Conservation (phyloP, 1,140 invertebrate genomes). For the Megalopta genalis region DNA sequence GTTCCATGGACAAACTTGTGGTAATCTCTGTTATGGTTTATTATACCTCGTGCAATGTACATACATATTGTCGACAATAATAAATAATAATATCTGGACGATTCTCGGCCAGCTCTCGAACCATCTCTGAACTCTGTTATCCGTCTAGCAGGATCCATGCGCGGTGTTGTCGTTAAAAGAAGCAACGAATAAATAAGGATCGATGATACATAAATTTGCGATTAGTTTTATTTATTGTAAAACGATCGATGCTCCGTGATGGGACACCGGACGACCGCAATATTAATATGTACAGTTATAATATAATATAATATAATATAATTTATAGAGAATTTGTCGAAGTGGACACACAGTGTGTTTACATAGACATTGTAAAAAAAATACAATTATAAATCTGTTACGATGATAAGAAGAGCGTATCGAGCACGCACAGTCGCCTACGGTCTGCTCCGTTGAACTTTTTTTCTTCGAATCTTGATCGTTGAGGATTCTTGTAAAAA, state of each 20-base stretch:
- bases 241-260: constrained; percentile 18
- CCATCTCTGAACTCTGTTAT: not conserved
- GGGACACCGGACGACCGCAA: constrained; percentile 38
- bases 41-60: constrained; percentile 11
- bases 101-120: not conserved
- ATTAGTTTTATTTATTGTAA: constrained; percentile 42
- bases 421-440: constrained; percentile 35
- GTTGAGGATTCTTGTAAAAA: not conserved
- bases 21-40: no score
- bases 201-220: not conserved
- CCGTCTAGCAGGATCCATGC: no score
- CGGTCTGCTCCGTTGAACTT: not conserved
- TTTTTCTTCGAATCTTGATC: not conserved
- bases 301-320: constrained; percentile 35
- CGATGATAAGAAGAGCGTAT: not conserved
- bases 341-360: constrained; percentile 7
- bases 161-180: no score
- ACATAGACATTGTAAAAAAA: constrained; percentile 15
- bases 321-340: constrained; percentile 50
- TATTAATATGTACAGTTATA: constrained; percentile 55
- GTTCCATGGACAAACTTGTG: no score
- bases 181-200: not conserved
- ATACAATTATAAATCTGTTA: constrained; percentile 20
- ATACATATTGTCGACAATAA: constrained; percentile 12
- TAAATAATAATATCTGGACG: constrained; percentile 15